A percentile compares a stretch with the other conserved stretches of the same genome.
Conservation (phyloP, 2,888 invertebrate species). For the Herminia tarsipennalis region DNA sequence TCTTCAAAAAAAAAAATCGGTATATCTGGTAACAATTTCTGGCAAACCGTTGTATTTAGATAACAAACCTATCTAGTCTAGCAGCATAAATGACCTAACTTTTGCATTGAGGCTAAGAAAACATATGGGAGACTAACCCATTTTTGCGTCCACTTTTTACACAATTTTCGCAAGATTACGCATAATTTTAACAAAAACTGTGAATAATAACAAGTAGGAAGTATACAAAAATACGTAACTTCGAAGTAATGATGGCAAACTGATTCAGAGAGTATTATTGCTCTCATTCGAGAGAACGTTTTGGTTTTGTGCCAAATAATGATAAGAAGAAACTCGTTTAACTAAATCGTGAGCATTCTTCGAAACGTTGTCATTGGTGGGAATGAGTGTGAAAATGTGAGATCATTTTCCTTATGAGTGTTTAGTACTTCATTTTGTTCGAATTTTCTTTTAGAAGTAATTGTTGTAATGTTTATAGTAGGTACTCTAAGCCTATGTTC, state of each 20-base stretch:
- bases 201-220: constrained; percentile 26
- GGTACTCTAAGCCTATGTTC: too few species aligned
- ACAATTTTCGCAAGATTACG: constrained; percentile 16
- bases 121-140: too few species aligned
- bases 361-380: constrained; percentile 17
- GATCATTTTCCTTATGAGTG: neutral
- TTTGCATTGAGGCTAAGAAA: too few species aligned
- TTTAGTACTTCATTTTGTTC: neutral
- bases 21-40: too few species aligned
- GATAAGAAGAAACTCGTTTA: constrained; percentile 15
- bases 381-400: neutral
- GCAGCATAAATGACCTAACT: too few species aligned
- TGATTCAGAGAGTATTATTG: constrained; percentile 26
- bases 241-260: constrained; percentile 6
- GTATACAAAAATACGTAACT: constrained; percentile 17
- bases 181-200: constrained; percentile 23
- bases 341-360: constrained; percentile 17
- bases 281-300: constrained; percentile 1
- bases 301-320: constrained; percentile 33
- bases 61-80: too few species aligned
- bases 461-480: too few species aligned
- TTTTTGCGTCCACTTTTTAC: too few species aligned
- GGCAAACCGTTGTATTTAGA: too few species aligned
- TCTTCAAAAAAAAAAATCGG: too few species aligned
- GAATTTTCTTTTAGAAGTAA: neutral